Percentiles rank a stretch among this genome's conserved stretches.
phyloP scores from a whole-genome alignment of 1,140 invertebrate species.

The Sesamia nonagrioides region DNA sequence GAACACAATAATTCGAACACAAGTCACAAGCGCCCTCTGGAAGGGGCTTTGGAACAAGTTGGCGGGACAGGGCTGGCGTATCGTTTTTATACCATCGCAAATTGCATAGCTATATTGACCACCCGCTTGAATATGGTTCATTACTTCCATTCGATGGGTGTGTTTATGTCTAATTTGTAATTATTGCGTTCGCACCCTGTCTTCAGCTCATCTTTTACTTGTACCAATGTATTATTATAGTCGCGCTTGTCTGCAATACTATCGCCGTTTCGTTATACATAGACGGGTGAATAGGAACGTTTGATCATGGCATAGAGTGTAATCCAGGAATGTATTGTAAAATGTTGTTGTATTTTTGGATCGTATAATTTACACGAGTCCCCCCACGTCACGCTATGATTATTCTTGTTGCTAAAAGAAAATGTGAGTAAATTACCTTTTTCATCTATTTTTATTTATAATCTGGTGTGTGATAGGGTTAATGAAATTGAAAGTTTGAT shows the following conservation, averaged over 20 bases:
- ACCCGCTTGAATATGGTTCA: conserved; percentile 83
- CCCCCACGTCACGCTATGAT: conserved; percentile 57
- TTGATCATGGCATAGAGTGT: neutral
- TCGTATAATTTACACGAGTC: neutral
- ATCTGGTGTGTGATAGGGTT: conserved; percentile 43
- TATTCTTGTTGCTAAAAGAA: conserved; percentile 53
- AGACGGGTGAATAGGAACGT: neutral
- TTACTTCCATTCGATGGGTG: conserved; percentile 77
- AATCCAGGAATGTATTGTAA: conserved; percentile 23
- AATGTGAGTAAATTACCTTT: conserved; percentile 51
- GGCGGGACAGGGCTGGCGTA: conserved; percentile 11
- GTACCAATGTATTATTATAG: conserved; percentile 20
- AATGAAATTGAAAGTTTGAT: conserved; percentile 17
- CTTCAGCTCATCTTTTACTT: conserved; percentile 62
- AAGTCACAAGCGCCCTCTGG: conserved; percentile 61
- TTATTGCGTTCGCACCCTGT: conserved; percentile 70
- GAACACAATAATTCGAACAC: conserved; percentile 57
- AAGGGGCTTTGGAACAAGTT: conserved; percentile 55
- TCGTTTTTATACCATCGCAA: conserved; percentile 79
- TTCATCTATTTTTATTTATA: conserved; percentile 55
- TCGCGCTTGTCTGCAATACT: neutral
- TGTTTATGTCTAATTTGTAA: conserved; percentile 81
- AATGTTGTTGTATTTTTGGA: neutral
- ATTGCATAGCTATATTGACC: conserved; percentile 72
- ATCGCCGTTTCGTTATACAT: conserved; percentile 45